A percentile compares a stretch with the other conserved stretches of the same genome.
These are phyloP conservation scores for Rhagonycha fulva DNA, from an alignment of 2,888 invertebrate species.

Conservation along the genomic window DNA sequence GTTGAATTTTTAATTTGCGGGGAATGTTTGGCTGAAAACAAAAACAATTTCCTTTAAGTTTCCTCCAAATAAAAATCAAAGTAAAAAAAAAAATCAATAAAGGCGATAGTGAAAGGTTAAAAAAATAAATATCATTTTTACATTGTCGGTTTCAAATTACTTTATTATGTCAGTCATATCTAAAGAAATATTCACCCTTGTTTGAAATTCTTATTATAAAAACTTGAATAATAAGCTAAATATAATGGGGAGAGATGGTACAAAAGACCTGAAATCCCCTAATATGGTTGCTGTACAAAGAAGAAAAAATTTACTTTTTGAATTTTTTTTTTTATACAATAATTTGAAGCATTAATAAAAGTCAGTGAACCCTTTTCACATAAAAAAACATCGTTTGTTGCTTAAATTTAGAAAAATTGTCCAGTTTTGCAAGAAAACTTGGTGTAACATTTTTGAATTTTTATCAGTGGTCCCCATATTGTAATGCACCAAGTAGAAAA, in stretches of 20 bases:
- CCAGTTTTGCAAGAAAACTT: not conserved
- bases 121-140: not conserved
- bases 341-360: not conserved
- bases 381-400: not conserved
- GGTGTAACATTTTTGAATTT: not conserved
- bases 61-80: too few species aligned
- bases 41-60: not conserved
- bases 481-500: too few species aligned
- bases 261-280: not conserved
- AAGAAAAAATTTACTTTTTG: not conserved
- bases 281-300: not conserved
- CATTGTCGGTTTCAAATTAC: not conserved
- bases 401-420: not conserved
- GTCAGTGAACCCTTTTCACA: not conserved
- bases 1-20: slow-evolving; percentile 37
- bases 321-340: not conserved
- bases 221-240: not conserved
- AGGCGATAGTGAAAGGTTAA: not conserved
- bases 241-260: not conserved
- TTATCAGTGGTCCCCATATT: too few species aligned
- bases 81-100: too few species aligned
- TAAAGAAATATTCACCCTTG: not conserved
- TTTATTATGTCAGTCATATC: not conserved
- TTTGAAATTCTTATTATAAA: not conserved
- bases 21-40: slow-evolving; percentile 44